A percentile compares a stretch with the other conserved stretches of the same genome.
Conservation (phyloP, 53 echinoderm and acorn worm genomes). For the Paracentrotus lividus region DNA sequence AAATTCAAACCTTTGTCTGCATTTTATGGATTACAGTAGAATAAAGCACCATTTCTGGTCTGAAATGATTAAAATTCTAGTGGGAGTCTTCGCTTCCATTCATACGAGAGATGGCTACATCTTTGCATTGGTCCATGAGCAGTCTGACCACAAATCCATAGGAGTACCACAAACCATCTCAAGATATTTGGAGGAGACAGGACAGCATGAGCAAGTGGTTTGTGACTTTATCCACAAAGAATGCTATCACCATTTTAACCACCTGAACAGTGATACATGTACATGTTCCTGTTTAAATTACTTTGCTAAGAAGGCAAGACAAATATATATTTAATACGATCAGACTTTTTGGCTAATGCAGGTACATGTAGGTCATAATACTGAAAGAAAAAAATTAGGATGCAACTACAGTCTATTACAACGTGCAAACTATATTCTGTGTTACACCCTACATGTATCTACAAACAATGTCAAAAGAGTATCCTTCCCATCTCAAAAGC, state of each 20-base stretch:
- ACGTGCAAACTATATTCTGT: no score
- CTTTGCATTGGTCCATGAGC: background rate
- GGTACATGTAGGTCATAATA: background rate
- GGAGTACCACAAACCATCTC: background rate
- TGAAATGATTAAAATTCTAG: background rate
- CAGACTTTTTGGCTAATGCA: no score
- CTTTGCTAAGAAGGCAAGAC: no score
- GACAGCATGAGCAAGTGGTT: constrained; percentile 1
- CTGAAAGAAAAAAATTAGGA: background rate
- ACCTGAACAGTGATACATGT: no score
- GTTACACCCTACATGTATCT: background rate
- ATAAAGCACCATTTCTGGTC: background rate
- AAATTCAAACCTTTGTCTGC: no score
- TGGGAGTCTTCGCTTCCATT: background rate
- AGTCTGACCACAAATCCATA: constrained; percentile 21
- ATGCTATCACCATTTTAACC: background rate
- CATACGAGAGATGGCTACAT: background rate
- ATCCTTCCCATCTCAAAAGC: background rate
- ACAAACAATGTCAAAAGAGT: background rate
- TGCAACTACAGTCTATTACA: background rate
- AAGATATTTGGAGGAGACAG: background rate
- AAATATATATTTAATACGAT: no score
- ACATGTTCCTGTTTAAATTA: no score
- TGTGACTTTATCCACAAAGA: background rate
- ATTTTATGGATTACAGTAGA: background rate